These are phyloP conservation scores for Chaetoderma sp. DNA, from an alignment of 2,888 invertebrate genomes.

Conservation along the genomic window DNA sequence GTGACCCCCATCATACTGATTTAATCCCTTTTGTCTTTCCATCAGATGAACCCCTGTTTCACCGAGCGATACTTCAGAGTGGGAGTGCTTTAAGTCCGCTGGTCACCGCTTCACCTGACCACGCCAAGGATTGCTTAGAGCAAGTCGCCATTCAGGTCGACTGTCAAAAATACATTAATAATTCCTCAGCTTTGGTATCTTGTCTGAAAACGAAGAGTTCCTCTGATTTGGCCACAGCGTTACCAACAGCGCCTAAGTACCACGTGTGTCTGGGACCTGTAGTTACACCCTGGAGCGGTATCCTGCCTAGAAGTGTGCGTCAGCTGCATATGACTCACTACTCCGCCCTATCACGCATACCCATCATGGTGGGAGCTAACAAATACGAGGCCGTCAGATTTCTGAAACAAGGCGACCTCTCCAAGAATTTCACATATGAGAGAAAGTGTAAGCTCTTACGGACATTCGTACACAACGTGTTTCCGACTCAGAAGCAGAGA, in stretches of 20 bases:
- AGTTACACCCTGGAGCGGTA: conserved; percentile 38
- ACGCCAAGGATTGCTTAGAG: conserved; percentile 57
- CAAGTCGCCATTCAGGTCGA: conserved; percentile 58
- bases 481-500: conserved; percentile 91
- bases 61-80: conserved; percentile 92
- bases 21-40: conserved; percentile 39
- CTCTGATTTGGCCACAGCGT: conserved; percentile 72
- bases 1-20: too few species aligned
- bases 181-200: conserved; percentile 46
- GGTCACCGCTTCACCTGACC: conserved; percentile 53
- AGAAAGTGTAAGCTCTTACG: conserved; percentile 89
- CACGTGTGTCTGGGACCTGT: conserved; percentile 62
- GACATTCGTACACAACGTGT: conserved; percentile 88
- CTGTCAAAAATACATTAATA: conserved; percentile 50
- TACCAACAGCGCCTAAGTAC: conserved; percentile 59
- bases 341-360: conserved; percentile 4
- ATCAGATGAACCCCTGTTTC: conserved; percentile 66
- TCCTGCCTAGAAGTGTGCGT: conserved; percentile 47
- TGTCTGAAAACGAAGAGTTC: conserved; percentile 77
- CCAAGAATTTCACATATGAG: conserved; percentile 93
- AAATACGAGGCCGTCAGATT: conserved; percentile 83
- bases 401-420: conserved; percentile 84
- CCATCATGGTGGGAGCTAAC: conserved; percentile 52
- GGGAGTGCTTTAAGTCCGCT: conserved; percentile 75
- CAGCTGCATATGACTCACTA: conserved; percentile 14